Evolutionary conservation across 2,888 invertebrate species (phyloP).

Genomic region (Trachelus stipa): DNA sequence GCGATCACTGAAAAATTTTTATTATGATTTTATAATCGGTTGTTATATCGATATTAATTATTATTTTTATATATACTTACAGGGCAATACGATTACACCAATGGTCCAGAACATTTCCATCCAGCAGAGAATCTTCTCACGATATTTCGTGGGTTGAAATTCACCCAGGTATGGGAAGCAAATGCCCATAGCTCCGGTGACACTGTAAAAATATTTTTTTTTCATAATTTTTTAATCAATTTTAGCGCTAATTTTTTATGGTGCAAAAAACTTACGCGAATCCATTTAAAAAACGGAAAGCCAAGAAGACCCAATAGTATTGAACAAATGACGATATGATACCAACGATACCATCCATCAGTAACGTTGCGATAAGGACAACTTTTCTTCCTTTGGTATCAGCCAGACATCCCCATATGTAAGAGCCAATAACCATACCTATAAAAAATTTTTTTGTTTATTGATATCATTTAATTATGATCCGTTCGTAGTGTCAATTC

Average conservation of each 20-base stretch:
- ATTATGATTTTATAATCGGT: constrained; percentile 1
- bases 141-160: constrained; percentile 82
- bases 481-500: neutral
- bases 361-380: constrained; percentile 78
- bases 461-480: neutral
- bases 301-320: constrained; percentile 78
- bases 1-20: constrained; percentile 73
- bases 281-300: constrained; percentile 81
- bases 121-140: constrained; percentile 85
- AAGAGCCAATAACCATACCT: constrained; percentile 87
- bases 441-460: constrained; percentile 14
- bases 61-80: constrained; percentile 66
- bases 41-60: neutral
- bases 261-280: constrained; percentile 76
- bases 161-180: constrained; percentile 86
- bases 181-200: constrained; percentile 86
- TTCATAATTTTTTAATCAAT: neutral
- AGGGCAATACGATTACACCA: constrained; percentile 80
- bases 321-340: constrained; percentile 80
- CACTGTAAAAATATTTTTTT: constrained; percentile 66
- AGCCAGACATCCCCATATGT: constrained; percentile 87
- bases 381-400: constrained; percentile 84
- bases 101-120: constrained; percentile 89
- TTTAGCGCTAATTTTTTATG: neutral
- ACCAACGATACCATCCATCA: constrained; percentile 80